Conservation (phyloP, 2,888 invertebrate species). For the Sphaerophoria taeniata region DNA sequence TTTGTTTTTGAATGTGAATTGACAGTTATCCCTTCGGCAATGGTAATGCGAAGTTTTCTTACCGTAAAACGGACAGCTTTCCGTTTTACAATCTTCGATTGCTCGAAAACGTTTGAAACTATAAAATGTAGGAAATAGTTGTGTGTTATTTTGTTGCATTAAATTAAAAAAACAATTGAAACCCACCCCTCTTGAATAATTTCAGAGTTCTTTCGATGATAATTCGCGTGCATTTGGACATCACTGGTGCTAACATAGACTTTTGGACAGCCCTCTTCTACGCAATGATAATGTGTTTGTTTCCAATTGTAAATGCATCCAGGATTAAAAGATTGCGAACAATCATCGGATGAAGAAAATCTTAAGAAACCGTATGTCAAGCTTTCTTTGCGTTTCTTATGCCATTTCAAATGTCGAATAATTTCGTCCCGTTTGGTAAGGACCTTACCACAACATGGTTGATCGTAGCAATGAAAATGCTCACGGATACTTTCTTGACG, state of each 20-base stretch:
- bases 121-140: not conserved
- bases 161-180: too few relatives aligned
- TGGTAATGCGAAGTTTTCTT: conserved; percentile 99
- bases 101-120: conserved; percentile 96
- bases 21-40: conserved; percentile 94
- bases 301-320: conserved; percentile 93
- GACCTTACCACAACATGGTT: conserved; percentile 89
- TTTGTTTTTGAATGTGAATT: conserved; percentile 98
- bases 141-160: not conserved
- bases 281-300: conserved; percentile 91
- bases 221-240: conserved; percentile 99
- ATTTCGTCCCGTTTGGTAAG: conserved; percentile 99
- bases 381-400: conserved; percentile 98
- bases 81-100: conserved; percentile 96
- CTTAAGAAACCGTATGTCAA: conserved; percentile 93
- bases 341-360: conserved; percentile 97
- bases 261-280: conserved; percentile 96
- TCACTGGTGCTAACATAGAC: conserved; percentile 99
- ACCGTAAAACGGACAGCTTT: conserved; percentile 95
- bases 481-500: conserved; percentile 86
- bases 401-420: conserved; percentile 99
- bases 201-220: conserved; percentile 98
- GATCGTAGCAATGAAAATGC: conserved; percentile 94
- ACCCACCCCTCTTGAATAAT: conserved; percentile 95
- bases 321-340: conserved; percentile 90